Percentiles rank a stretch among this genome's conserved stretches.
Conservation (phyloP, 2,888 invertebrate genomes). For the Geotrupes spiniger region DNA sequence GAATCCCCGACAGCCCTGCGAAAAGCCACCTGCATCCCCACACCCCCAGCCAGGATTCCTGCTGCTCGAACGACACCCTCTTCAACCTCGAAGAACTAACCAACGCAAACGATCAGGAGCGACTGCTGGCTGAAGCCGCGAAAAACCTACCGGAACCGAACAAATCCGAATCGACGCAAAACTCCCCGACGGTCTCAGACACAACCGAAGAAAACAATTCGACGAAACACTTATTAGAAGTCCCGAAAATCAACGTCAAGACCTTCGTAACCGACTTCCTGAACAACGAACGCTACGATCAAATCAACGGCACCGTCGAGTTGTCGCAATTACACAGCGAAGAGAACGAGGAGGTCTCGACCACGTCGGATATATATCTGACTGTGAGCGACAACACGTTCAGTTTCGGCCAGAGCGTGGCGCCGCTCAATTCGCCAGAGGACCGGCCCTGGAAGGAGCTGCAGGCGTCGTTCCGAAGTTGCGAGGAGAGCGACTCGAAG, state of each 20-base stretch:
- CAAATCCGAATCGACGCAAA: neutral
- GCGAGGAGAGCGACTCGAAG: slow-evolving; percentile 11
- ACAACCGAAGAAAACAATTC: neutral
- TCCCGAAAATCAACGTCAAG: slow-evolving; percentile 17
- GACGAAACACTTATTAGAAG: neutral
- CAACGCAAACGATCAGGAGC: slow-evolving; percentile 2
- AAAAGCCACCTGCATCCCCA: slow-evolving; percentile 39
- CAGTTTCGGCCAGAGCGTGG: slow-evolving; percentile 29
- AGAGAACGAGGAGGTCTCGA: slow-evolving; percentile 17
- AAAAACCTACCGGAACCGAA: too few species aligned
- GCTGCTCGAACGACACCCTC: slow-evolving; percentile 63
- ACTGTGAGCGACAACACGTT: slow-evolving; percentile 26
- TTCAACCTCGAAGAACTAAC: slow-evolving; percentile 60
- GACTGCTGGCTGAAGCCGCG: neutral
- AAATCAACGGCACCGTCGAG: slow-evolving; percentile 14
- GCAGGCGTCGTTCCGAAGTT: slow-evolving; percentile 23
- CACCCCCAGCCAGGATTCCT: slow-evolving; percentile 62
- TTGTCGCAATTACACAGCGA: slow-evolving; percentile 7
- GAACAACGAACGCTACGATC: slow-evolving; percentile 23
- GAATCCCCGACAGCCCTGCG: slow-evolving; percentile 51
- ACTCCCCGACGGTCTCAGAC: neutral
- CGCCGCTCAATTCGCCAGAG: slow-evolving; percentile 49
- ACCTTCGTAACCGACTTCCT: slow-evolving; percentile 27
- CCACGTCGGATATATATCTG: slow-evolving; percentile 24
- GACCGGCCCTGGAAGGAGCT: slow-evolving; percentile 48